A percentile compares a stretch with the other conserved stretches of the same genome.
These are phyloP conservation scores for Meleagris gallopavo DNA, from an alignment of 2,113 vertebrate species.

Conservation along the genomic window DNA sequence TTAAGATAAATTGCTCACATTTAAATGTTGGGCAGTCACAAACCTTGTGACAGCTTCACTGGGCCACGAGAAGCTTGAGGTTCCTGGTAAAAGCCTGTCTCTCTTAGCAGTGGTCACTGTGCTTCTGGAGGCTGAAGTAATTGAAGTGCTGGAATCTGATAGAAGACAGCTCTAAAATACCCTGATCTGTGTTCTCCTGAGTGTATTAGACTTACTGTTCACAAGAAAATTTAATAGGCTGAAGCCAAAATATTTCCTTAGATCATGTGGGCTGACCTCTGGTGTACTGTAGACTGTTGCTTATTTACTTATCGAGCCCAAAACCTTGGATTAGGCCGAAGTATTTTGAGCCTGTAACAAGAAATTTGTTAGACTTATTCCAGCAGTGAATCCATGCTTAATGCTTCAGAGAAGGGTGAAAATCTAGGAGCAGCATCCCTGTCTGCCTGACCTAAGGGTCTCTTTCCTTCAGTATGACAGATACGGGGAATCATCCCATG, in stretches of 20 bases:
- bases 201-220: background rate
- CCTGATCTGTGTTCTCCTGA: background rate
- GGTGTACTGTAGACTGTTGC: background rate
- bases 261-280: background rate
- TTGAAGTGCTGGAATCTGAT: background rate
- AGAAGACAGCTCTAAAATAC: background rate
- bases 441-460: background rate
- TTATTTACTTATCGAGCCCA: background rate
- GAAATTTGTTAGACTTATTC: background rate
- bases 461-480: background rate
- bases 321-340: background rate
- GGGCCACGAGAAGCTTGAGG: background rate
- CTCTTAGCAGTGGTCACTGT: background rate
- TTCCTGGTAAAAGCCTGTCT: background rate
- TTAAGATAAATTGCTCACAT: background rate
- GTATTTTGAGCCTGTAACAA: background rate
- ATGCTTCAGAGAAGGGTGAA: background rate
- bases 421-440: background rate
- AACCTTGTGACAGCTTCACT: background rate
- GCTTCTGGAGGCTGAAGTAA: background rate
- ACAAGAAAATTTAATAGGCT: background rate
- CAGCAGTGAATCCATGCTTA: background rate
- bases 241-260: background rate
- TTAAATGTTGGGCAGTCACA: background rate
- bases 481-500: background rate